A percentile compares a stretch with the other conserved stretches of the same genome.
Conservation (phyloP, 2,797 vertebrate species). For the Acanthurus leucopareius region DNA sequence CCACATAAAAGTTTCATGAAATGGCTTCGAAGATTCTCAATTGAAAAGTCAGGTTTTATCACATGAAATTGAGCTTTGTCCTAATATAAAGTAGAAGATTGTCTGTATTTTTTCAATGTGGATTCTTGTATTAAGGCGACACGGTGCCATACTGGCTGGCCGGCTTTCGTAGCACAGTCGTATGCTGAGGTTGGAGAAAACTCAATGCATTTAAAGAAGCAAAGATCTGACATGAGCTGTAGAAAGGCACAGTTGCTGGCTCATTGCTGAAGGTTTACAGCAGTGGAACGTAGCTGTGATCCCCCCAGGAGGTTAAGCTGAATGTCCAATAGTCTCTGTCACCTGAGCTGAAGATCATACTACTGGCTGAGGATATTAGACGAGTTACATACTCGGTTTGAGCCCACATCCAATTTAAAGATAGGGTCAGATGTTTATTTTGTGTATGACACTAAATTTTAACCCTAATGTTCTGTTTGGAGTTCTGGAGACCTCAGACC, state of each 20-base stretch:
- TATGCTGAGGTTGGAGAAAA: conserved; percentile 41
- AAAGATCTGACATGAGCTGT: conserved; percentile 28
- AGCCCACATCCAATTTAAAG: neutral
- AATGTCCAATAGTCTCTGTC: conserved; percentile 36
- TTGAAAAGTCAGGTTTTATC: conserved; percentile 69
- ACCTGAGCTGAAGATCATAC: conserved; percentile 40
- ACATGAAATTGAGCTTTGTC: conserved; percentile 65
- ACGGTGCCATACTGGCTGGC: conserved; percentile 23
- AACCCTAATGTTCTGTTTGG: neutral
- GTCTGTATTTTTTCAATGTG: conserved; percentile 19
- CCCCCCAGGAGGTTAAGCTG: conserved; percentile 15
- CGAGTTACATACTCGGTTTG: neutral
- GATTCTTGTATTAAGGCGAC: conserved; percentile 40
- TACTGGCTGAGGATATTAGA: conserved; percentile 5
- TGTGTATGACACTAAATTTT: neutral
- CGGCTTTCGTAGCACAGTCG: conserved; percentile 38
- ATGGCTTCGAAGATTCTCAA: conserved; percentile 53
- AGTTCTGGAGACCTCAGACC: neutral
- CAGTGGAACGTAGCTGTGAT: conserved; percentile 16
- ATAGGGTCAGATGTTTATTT: neutral
- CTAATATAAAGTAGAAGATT: conserved; percentile 45
- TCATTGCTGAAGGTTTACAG: conserved; percentile 45
- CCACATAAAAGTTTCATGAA: conserved; percentile 68
- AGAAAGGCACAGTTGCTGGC: conserved; percentile 42
- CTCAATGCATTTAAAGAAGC: conserved; percentile 64